Percentiles rank a stretch among this genome's conserved stretches.
These are phyloP conservation scores for Xestia xanthographa DNA, from an alignment of 2,888 invertebrate genomes.

Conservation along the genomic window DNA sequence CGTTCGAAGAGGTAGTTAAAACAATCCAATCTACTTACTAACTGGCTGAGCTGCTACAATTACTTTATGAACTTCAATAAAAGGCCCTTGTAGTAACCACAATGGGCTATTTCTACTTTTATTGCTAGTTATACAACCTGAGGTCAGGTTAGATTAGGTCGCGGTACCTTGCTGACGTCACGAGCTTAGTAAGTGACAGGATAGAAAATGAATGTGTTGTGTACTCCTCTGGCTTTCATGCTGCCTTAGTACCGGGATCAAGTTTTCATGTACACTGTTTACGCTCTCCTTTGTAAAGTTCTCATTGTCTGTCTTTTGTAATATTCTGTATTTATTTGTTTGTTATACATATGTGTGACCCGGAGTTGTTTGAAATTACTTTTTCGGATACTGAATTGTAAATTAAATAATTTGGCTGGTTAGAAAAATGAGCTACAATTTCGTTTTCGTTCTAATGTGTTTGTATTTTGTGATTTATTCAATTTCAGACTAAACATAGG, in stretches of 20 bases:
- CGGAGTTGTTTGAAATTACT: not conserved
- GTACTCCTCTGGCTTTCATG: conserved; percentile 48
- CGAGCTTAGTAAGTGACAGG: conserved; percentile 62
- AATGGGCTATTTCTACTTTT: conserved; percentile 61
- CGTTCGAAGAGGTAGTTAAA: conserved; percentile 39
- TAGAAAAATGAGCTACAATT: not conserved
- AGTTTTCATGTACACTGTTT: conserved; percentile 46
- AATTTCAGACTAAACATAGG: not conserved
- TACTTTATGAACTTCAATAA: conserved; percentile 65
- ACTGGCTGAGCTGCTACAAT: conserved; percentile 43
- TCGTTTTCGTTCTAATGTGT: not conserved
- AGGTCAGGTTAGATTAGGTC: conserved; percentile 60
- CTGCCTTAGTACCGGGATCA: conserved; percentile 53
- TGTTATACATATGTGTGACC: not conserved
- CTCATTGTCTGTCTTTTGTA: conserved; percentile 38
- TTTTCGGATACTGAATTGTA: not conserved
- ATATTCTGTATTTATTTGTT: conserved; percentile 12
- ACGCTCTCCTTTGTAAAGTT: conserved; percentile 43
- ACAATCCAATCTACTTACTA: conserved; percentile 49
- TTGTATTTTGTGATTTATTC: not conserved
- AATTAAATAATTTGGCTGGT: not conserved
- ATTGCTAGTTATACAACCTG: conserved; percentile 50
- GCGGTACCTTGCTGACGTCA: conserved; percentile 56
- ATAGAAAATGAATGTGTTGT: conserved; percentile 60
- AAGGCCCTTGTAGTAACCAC: conserved; percentile 53